A percentile compares a stretch with the other conserved stretches of the same genome.
These are phyloP conservation scores for Microtus richardsoni DNA, from an alignment of 2,113 vertebrate species.

Conservation along the genomic window DNA sequence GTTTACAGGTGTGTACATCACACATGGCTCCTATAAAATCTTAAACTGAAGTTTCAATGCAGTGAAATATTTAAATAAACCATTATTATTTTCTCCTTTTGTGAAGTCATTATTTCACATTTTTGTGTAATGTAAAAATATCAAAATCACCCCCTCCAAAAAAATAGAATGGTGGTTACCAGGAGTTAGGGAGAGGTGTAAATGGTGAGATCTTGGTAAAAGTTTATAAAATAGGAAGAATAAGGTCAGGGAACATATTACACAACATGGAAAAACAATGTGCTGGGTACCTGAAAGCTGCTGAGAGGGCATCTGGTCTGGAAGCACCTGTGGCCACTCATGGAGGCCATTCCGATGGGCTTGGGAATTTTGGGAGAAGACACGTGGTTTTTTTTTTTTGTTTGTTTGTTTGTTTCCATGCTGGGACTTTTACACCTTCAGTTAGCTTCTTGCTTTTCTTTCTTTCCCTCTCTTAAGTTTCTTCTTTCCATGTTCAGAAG, in stretches of 20 bases:
- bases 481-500: background rate
- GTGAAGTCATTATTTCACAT: background rate
- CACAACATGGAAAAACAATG: background rate
- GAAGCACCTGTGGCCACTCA: background rate
- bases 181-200: background rate
- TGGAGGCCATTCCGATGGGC: background rate
- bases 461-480: background rate
- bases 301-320: background rate
- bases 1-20: background rate
- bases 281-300: background rate
- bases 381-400: no score
- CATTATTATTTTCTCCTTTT: background rate
- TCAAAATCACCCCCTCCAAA: background rate
- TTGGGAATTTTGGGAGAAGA: background rate
- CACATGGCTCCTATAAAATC: background rate
- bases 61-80: background rate
- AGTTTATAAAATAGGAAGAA: background rate
- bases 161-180: background rate
- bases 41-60: background rate
- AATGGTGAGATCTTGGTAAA: background rate
- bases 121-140: background rate
- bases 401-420: background rate
- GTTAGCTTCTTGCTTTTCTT: no score
- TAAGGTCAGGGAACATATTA: background rate
- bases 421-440: no score